phyloP scores from a whole-genome alignment of 2,888 invertebrate genomes.

The Serripes groenlandicus region DNA sequence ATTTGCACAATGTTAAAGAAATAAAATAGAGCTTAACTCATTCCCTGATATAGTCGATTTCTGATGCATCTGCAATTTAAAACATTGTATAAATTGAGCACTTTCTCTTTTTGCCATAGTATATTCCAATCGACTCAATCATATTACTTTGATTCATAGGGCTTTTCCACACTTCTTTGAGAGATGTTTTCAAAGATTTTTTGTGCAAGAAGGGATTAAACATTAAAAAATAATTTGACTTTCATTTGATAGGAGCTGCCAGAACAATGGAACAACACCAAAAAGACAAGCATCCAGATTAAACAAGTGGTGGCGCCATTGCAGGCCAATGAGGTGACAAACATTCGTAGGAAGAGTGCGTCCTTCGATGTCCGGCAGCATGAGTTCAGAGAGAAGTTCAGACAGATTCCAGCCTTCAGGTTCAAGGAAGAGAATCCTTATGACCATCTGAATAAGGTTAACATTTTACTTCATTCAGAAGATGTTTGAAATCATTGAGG shows the following conservation, averaged over 20 bases:
- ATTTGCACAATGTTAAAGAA: no score
- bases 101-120: no score
- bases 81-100: no score
- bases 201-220: no score
- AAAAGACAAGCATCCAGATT: conserved; percentile 95
- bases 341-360: conserved; percentile 94
- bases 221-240: background rate
- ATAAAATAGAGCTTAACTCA: no score
- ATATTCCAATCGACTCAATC: no score
- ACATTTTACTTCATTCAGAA: background rate
- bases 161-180: no score
- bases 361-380: conserved; percentile 93
- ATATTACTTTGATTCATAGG: no score
- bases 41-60: no score
- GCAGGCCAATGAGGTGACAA: conserved; percentile 96
- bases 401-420: conserved; percentile 86
- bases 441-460: conserved; percentile 77
- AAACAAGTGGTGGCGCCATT: conserved; percentile 97
- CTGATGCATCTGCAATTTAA: no score
- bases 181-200: no score
- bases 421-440: conserved; percentile 83
- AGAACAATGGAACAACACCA: conserved; percentile 97
- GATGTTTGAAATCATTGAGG: no score
- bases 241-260: conserved; percentile 92
- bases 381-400: conserved; percentile 95